Conservation (phyloP, 1,140 invertebrate species). For the Agrilus planipennis region DNA sequence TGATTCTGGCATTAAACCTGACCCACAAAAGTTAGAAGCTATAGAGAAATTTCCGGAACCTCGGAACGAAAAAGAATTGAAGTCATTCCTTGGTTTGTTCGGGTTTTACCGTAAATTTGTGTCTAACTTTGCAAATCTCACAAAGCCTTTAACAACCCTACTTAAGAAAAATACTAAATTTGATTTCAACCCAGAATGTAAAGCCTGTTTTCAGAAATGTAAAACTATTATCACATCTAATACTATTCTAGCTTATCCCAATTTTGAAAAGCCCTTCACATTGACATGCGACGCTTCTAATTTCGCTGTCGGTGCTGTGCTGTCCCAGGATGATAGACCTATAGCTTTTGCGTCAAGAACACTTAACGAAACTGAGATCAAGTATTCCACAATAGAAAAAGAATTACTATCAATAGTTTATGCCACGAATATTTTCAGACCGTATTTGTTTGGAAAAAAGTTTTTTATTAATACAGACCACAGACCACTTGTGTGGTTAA, state of each 20-base stretch:
- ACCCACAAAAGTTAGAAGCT: slow-evolving; percentile 2
- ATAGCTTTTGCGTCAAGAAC: slow-evolving; percentile 14
- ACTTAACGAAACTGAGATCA: slow-evolving; percentile 32
- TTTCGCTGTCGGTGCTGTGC: slow-evolving; percentile 22
- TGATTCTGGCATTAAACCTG: background rate
- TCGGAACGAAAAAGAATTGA: background rate
- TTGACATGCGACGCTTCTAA: slow-evolving; percentile 27
- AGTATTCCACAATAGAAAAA: slow-evolving; percentile 30
- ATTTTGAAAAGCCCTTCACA: slow-evolving; percentile 25
- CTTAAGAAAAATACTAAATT: slow-evolving; percentile 11
- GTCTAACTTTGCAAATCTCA: slow-evolving; percentile 19
- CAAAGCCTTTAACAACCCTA: slow-evolving; percentile 24
- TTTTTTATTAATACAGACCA: slow-evolving; percentile 5
- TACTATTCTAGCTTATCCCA: slow-evolving; percentile 17
- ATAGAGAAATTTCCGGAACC: background rate
- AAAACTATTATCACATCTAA: no score
- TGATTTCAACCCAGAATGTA: no score
- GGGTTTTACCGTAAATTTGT: slow-evolving; percentile 32
- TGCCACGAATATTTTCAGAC: background rate
- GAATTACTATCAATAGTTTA: background rate
- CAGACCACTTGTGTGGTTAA: background rate
- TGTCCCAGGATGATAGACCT: slow-evolving; percentile 20
- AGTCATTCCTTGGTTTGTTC: slow-evolving; percentile 7
- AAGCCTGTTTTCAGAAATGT: no score
- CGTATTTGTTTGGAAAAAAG: background rate